These are phyloP conservation scores for Thereva unica DNA, from an alignment of 2,888 invertebrate genomes.

Conservation along the genomic window DNA sequence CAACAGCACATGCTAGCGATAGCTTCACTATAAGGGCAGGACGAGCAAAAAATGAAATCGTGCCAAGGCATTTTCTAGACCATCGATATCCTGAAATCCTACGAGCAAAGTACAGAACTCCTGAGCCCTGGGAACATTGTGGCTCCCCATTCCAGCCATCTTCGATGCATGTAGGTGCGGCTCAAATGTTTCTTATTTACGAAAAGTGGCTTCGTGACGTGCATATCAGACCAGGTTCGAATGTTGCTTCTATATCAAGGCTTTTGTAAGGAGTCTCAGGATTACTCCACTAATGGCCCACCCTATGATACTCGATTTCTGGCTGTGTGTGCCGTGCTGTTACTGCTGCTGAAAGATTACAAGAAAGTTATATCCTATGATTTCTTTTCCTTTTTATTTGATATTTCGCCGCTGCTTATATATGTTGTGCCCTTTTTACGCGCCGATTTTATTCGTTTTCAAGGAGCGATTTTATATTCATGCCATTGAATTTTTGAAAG, in stretches of 20 bases:
- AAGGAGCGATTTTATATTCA: constrained; percentile 31
- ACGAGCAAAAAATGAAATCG: background rate
- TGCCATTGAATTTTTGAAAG: constrained; percentile 25
- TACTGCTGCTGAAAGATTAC: constrained; percentile 26
- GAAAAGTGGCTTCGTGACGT: constrained; percentile 39
- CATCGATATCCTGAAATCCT: constrained; percentile 27
- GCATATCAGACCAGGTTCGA: constrained; percentile 33
- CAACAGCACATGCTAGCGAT: constrained; percentile 1
- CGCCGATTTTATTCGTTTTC: constrained; percentile 9
- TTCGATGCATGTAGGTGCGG: background rate
- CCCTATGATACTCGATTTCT: constrained; percentile 14
- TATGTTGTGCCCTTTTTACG: constrained; percentile 1
- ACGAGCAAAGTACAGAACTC: constrained; percentile 15
- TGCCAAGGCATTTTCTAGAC: constrained; percentile 13
- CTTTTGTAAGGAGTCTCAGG: constrained; percentile 16
- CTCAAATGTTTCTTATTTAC: constrained; percentile 38
- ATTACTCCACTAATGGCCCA: constrained; percentile 28
- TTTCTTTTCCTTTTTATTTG: constrained; percentile 27
- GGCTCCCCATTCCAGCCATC: background rate
- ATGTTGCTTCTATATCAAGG: background rate
- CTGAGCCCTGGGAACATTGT: background rate
- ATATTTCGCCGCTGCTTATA: background rate
- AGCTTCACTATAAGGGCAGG: background rate
- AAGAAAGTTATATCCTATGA: constrained; percentile 30
- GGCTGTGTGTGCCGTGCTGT: constrained; percentile 9